These are phyloP conservation scores for Dynastes tityus DNA, from an alignment of 2,888 invertebrate species.

Conservation along the genomic window DNA sequence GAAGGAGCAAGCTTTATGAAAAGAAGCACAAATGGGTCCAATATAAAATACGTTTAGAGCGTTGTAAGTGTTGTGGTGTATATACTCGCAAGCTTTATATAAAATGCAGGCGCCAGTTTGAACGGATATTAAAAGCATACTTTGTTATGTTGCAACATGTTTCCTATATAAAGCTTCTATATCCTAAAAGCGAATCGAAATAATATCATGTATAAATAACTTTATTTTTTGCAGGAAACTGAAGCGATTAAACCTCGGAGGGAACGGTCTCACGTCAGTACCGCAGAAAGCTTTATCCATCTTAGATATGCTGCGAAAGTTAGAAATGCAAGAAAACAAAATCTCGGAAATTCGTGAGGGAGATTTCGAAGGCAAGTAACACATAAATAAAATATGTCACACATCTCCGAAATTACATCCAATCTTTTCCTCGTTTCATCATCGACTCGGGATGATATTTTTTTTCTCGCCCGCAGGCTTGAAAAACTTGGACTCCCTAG, in stretches of 20 bases:
- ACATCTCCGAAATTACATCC: background rate
- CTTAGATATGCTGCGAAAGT: slow-evolving; percentile 85
- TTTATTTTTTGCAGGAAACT: slow-evolving; percentile 76
- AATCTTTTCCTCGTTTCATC: background rate
- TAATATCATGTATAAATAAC: too few species aligned
- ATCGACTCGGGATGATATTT: slow-evolving; percentile 17
- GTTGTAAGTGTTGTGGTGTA: too few species aligned
- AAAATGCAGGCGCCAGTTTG: too few species aligned
- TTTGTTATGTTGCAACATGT: too few species aligned
- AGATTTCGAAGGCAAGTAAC: slow-evolving; percentile 84
- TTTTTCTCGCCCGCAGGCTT: slow-evolving; percentile 75
- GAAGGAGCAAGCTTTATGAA: too few species aligned
- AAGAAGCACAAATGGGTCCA: too few species aligned
- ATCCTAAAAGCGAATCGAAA: too few species aligned
- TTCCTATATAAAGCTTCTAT: too few species aligned
- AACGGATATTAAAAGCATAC: too few species aligned
- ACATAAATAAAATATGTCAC: background rate
- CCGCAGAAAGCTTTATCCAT: slow-evolving; percentile 88
- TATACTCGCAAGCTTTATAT: too few species aligned
- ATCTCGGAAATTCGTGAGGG: slow-evolving; percentile 85
- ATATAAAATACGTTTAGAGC: too few species aligned
- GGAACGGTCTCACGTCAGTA: slow-evolving; percentile 83
- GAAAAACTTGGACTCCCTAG: slow-evolving; percentile 86
- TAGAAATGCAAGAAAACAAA: slow-evolving; percentile 91
- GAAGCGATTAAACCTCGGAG: slow-evolving; percentile 88